phyloP scores from a whole-genome alignment of 2,888 invertebrate genomes.

The Acronicta aceris region DNA sequence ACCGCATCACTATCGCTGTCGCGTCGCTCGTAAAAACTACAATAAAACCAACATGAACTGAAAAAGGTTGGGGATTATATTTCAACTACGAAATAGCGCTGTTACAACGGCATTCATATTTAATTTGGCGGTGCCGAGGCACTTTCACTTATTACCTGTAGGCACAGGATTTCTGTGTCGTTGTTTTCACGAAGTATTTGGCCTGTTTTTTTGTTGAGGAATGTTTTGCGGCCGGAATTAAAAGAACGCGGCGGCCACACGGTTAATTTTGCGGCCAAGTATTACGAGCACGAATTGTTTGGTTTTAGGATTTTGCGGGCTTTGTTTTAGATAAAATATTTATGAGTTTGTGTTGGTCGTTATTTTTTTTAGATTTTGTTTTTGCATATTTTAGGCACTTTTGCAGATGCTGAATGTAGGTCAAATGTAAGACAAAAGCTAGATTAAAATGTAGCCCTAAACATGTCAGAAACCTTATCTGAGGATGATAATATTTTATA shows the following conservation, averaged over 20 bases:
- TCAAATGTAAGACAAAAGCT: no score
- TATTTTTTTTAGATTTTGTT: conserved; percentile 2
- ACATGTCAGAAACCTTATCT: no score
- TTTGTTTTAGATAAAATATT: conserved; percentile 44
- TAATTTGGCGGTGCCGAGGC: conserved; percentile 66
- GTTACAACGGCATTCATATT: conserved; percentile 66
- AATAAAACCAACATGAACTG: conserved; percentile 70
- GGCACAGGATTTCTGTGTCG: conserved; percentile 58
- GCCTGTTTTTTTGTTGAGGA: conserved; percentile 36
- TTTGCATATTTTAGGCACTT: conserved; percentile 3
- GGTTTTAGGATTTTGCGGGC: conserved; percentile 36
- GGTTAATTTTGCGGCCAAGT: conserved; percentile 51
- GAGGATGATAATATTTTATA: no score
- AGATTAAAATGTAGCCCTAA: no score
- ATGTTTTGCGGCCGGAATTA: conserved; percentile 46
- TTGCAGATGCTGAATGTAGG: neutral
- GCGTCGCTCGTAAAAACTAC: conserved; percentile 69
- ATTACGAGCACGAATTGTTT: conserved; percentile 43
- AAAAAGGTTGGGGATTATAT: conserved; percentile 66
- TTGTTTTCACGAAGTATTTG: conserved; percentile 52
- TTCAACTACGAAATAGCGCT: conserved; percentile 62
- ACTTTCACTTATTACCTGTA: conserved; percentile 74
- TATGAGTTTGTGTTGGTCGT: conserved; percentile 26
- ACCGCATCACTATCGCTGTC: conserved; percentile 62
- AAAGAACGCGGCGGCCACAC: conserved; percentile 45